Evolutionary conservation across 2,888 invertebrate genomes (phyloP), one percentile per base, ranked within the genome.

Genomic region (Pristionchus maxplancki): DNA sequence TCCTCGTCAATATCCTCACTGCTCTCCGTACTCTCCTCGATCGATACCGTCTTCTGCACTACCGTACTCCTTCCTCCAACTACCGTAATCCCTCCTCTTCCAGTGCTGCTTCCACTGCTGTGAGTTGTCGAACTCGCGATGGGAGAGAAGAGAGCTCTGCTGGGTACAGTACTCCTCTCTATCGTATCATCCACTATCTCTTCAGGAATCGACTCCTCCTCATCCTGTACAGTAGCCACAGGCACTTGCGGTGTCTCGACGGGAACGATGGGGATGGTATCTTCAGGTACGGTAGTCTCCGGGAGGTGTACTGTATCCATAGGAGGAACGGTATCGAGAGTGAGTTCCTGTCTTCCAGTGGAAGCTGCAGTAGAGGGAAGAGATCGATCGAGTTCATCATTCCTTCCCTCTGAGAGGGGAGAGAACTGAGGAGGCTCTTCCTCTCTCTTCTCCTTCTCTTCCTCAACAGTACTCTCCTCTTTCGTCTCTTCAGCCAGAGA

Each of bases 311-410:
- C n/a, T n/a, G n/a, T n/a, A n/a, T n/a, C n/a, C n/a, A n/a, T n/a
- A n/a, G n/a, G n/a, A n/a, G n/a, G n/a, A n/a, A n/a, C 85, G 28
- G 64, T 62, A 64, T 64, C 64, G 24, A 85, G 6, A 4, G 58
- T 3, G 6, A 85, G n/a, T 24, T 64, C 64, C 64, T 85, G 85
- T 64, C 85, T 62, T n/a, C 85, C 85, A 1, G 62, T 85, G 40
- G 85, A 85, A 0, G 28, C 28, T 11, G 64, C 48, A 40, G 85
- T 85, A 5, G 85, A 85, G 3, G 85, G 85, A 40, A 85, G 37
- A 8, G 85, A 85, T 37, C 62, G 62, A 62, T 85, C 85, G 31
- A 64, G 64, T 44, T 85, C 85, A 11, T 58, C 58, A 11, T 44
- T 48, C 34, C 37, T 58, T 83, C 48, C 83, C 3, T 64, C 64